These are phyloP conservation scores for Drosophila rufa DNA, from an alignment of 1,140 invertebrate genomes.

Conservation along the genomic window DNA sequence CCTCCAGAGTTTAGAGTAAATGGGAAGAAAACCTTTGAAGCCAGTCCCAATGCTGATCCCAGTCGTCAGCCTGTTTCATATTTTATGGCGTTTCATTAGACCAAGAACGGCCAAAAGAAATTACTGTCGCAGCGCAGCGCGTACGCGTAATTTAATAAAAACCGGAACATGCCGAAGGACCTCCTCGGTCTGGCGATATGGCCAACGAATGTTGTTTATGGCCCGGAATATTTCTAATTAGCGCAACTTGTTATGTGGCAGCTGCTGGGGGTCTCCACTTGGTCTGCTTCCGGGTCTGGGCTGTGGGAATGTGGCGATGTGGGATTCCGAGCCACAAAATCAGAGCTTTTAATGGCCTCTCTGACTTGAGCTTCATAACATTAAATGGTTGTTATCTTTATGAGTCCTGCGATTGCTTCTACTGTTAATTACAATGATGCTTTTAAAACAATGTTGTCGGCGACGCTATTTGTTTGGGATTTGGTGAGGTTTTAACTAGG, in stretches of 20 bases:
- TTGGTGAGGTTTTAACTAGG: too few relatives aligned
- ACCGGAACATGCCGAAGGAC: conserved; percentile 23
- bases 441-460: conserved; percentile 18
- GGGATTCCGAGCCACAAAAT: conserved; percentile 14
- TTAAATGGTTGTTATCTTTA: conserved; percentile 37
- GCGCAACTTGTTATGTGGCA: conserved; percentile 55
- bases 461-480: background rate
- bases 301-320: background rate
- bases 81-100: conserved; percentile 64
- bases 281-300: conserved; percentile 6
- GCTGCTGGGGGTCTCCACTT: conserved; percentile 41
- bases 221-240: conserved; percentile 76
- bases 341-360: conserved; percentile 24
- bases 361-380: conserved; percentile 20
- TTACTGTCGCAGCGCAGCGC: conserved; percentile 51
- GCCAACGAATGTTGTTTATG: conserved; percentile 78
- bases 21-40: conserved; percentile 16
- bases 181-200: conserved; percentile 13
- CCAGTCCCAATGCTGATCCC: background rate
- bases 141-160: conserved; percentile 74
- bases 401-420: conserved; percentile 33
- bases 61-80: conserved; percentile 52
- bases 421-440: conserved; percentile 59
- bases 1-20: background rate
- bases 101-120: conserved; percentile 32